phyloP scores from a whole-genome alignment of 2,888 invertebrate genomes.

The Nomada fabriciana region DNA sequence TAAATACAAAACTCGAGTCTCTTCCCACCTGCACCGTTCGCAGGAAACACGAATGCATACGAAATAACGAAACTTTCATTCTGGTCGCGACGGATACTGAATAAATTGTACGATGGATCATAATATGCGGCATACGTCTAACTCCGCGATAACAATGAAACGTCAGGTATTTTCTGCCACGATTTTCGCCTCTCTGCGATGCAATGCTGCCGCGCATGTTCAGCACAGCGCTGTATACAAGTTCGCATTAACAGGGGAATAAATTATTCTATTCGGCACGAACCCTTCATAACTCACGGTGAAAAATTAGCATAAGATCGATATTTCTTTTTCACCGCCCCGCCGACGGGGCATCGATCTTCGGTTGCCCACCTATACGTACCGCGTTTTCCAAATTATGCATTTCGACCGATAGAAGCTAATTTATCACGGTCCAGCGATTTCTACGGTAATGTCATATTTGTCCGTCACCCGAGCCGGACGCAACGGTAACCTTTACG shows the following conservation, averaged over 20 bases:
- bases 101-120: neutral
- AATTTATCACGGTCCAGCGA: conserved; percentile 14
- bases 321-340: conserved; percentile 77
- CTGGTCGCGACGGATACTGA: neutral
- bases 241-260: conserved; percentile 77
- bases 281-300: conserved; percentile 78
- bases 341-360: conserved; percentile 58
- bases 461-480: neutral
- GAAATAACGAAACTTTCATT: conserved; percentile 8
- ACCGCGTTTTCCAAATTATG: neutral
- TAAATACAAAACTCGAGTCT: neutral
- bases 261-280: conserved; percentile 80
- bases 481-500: conserved; percentile 4
- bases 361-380: conserved; percentile 32
- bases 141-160: conserved; percentile 46
- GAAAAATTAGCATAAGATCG: conserved; percentile 80
- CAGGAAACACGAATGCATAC: conserved; percentile 11
- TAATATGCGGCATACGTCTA: neutral
- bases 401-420: conserved; percentile 9
- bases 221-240: conserved; percentile 60
- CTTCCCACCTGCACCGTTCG: neutral
- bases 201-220: conserved; percentile 48
- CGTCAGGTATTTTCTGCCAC: conserved; percentile 49
- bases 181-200: conserved; percentile 58
- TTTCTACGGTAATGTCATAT: neutral